Conservation (phyloP, 2,797 vertebrate genomes). For the Ambastaia sidthimunki region DNA sequence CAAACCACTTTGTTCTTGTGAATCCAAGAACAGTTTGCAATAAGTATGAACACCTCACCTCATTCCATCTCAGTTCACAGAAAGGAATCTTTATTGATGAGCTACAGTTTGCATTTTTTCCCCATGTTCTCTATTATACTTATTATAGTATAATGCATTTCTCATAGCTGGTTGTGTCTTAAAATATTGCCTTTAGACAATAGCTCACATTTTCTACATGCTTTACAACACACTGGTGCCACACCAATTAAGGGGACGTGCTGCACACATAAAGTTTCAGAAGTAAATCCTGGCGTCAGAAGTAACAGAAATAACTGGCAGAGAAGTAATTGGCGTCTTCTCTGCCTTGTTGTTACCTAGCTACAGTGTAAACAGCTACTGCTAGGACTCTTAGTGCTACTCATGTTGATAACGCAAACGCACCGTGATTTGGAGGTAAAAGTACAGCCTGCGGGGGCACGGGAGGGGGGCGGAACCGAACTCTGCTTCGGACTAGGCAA, state of each 20-base stretch:
- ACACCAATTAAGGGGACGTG: neutral
- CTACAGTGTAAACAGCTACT: conserved; percentile 5
- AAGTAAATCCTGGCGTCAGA: neutral
- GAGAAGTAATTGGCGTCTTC: neutral
- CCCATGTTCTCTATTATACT: neutral
- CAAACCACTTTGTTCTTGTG: neutral
- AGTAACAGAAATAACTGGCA: no score
- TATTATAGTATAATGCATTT: neutral
- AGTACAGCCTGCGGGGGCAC: neutral
- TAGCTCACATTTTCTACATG: neutral
- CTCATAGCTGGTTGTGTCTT: neutral
- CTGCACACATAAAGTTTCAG: neutral
- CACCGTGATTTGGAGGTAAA: neutral
- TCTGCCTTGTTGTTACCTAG: neutral
- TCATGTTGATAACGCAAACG: neutral
- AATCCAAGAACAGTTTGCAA: neutral
- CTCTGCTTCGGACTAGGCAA: neutral
- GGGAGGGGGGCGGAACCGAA: neutral
- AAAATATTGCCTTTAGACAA: neutral
- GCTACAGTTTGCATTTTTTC: neutral
- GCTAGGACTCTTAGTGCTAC: neutral
- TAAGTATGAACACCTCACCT: neutral
- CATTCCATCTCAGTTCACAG: neutral
- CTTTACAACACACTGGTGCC: neutral
- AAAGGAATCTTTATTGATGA: neutral